These are phyloP conservation scores for Cavia aperea DNA, from an alignment of 2,113 vertebrate genomes.

Conservation along the genomic window DNA sequence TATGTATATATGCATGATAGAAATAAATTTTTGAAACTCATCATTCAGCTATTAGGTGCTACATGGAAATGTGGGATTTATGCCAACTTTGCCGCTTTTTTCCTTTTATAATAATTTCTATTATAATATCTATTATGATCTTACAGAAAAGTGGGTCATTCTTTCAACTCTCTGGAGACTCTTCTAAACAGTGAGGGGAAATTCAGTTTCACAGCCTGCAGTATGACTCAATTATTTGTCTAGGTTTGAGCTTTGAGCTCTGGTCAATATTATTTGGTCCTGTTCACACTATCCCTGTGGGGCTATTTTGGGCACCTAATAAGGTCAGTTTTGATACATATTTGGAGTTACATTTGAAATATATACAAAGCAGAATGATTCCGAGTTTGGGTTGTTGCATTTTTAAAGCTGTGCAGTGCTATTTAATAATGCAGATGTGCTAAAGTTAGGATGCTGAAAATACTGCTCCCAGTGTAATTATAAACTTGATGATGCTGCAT, in stretches of 20 bases:
- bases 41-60: background rate
- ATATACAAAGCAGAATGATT: background rate
- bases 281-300: background rate
- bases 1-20: background rate
- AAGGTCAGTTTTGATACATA: background rate
- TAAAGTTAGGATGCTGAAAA: constrained; percentile 13
- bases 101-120: background rate
- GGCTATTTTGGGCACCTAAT: background rate
- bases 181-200: background rate
- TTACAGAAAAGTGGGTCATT: background rate
- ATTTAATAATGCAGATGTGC: constrained; percentile 42
- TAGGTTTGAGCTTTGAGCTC: background rate
- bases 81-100: background rate
- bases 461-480: background rate
- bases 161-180: background rate
- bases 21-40: background rate
- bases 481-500: constrained; percentile 9
- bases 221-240: background rate
- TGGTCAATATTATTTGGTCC: background rate
- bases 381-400: background rate
- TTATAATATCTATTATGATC: background rate
- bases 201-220: background rate
- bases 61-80: background rate
- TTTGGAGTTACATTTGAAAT: background rate
- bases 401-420: background rate